phyloP scores from a whole-genome alignment of 2,113 vertebrate genomes.

The Gasterosteus nipponicus region DNA sequence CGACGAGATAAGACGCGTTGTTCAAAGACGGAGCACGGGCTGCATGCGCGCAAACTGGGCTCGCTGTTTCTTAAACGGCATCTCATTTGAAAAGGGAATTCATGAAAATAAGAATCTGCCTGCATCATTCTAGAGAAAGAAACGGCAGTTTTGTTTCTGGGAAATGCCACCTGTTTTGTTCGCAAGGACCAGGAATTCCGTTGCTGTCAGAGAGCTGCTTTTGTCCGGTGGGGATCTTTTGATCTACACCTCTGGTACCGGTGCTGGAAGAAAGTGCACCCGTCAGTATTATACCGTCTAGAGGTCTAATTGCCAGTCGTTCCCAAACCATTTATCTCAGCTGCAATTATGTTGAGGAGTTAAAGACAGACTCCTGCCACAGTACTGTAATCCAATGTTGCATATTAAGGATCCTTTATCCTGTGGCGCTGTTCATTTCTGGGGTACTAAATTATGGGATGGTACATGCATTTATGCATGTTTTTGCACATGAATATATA shows the following conservation, averaged over 20 bases:
- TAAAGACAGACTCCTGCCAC: conserved; percentile 63
- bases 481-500: not conserved
- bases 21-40: conserved; percentile 20
- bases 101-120: conserved; percentile 16
- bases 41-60: not conserved
- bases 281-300: conserved; percentile 58
- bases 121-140: not conserved
- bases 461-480: conserved; percentile 1
- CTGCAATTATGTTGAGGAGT: conserved; percentile 73
- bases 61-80: conserved; percentile 37
- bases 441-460: not conserved
- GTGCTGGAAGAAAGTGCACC: conserved; percentile 53
- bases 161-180: conserved; percentile 59
- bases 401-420: not conserved
- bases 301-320: conserved; percentile 72
- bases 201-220: conserved; percentile 24
- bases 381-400: conserved; percentile 17
- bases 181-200: conserved; percentile 37
- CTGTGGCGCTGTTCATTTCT: conserved; percentile 10
- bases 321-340: conserved; percentile 68
- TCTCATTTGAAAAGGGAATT: conserved; percentile 38
- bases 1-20: not conserved
- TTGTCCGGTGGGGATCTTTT: conserved; percentile 56
- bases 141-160: conserved; percentile 10
- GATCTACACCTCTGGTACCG: conserved; percentile 45